Conservation (phyloP, 2,113 vertebrate species). For the Aptenodytes patagonicus region DNA sequence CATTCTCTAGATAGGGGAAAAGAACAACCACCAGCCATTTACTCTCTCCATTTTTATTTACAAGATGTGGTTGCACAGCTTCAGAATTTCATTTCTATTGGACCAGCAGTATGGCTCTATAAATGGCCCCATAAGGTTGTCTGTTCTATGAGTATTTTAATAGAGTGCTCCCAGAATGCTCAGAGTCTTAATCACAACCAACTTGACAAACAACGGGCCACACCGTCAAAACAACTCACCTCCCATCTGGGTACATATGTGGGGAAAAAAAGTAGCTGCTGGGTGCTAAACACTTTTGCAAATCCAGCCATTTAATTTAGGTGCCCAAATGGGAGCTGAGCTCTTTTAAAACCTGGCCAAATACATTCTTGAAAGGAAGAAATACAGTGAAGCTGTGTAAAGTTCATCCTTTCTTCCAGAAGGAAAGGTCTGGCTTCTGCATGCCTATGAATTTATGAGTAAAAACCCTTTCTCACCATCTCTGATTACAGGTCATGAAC, state of each 20-base stretch:
- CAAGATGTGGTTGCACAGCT: not conserved
- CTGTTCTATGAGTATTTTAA: conserved; percentile 39
- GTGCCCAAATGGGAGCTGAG: conserved; percentile 27
- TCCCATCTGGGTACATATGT: not conserved
- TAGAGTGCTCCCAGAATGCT: conserved; percentile 22
- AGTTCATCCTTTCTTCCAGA: conserved; percentile 44
- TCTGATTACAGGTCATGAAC: conserved; percentile 38
- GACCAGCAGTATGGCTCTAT: conserved; percentile 15
- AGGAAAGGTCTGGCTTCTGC: conserved; percentile 35
- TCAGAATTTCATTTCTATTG: not conserved
- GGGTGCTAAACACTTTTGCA: conserved; percentile 46
- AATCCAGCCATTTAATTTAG: conserved; percentile 48
- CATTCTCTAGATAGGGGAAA: not conserved
- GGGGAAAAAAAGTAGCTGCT: conserved; percentile 46
- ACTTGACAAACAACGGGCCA: conserved; percentile 36
- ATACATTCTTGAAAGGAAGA: conserved; percentile 30
- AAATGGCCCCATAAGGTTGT: conserved; percentile 11
- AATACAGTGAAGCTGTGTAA: conserved; percentile 39
- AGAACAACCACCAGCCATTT: not conserved
- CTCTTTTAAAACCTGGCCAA: conserved; percentile 39
- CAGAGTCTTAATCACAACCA: conserved; percentile 47
- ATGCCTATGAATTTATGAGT: conserved; percentile 44
- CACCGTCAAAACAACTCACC: conserved; percentile 39
- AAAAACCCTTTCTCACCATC: not conserved
- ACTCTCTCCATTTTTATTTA: not conserved